phyloP scores from a whole-genome alignment of 2,113 vertebrate genomes.

The Engystomops pustulosus region DNA sequence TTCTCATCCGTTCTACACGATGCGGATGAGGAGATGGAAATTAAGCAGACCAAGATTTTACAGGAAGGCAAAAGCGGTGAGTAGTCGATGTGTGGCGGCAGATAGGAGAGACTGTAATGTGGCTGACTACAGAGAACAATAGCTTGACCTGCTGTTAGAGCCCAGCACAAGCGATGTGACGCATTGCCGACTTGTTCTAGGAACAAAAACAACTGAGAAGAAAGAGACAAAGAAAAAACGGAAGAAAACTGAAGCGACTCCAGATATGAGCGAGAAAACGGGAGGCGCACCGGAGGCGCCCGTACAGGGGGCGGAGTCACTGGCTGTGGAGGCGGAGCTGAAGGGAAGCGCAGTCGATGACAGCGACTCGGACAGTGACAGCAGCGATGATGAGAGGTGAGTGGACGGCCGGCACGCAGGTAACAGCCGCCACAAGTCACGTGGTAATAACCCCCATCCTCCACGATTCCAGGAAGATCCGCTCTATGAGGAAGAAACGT shows the following conservation, averaged over 20 bases:
- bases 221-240: neutral
- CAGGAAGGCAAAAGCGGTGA: conserved; percentile 57
- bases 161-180: too few relatives aligned
- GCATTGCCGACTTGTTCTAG: neutral
- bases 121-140: neutral
- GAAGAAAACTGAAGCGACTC: neutral
- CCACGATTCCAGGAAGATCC: conserved; percentile 68
- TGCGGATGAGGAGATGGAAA: conserved; percentile 80
- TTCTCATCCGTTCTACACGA: conserved; percentile 87
- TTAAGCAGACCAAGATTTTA: conserved; percentile 81
- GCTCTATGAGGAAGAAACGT: conserved; percentile 62
- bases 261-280: neutral
- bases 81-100: neutral
- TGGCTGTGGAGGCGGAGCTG: neutral
- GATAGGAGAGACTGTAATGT: too few relatives aligned
- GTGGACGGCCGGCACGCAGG: neutral
- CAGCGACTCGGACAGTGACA: conserved; percentile 76
- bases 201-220: neutral
- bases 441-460: neutral
- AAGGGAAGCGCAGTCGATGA: neutral
- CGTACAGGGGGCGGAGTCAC: neutral
- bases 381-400: conserved; percentile 83
- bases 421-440: neutral
- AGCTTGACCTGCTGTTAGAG: neutral
- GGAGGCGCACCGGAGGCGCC: too few relatives aligned